These are phyloP conservation scores for Cheilosia impressa DNA, from an alignment of 2,888 invertebrate species.

Conservation along the genomic window DNA sequence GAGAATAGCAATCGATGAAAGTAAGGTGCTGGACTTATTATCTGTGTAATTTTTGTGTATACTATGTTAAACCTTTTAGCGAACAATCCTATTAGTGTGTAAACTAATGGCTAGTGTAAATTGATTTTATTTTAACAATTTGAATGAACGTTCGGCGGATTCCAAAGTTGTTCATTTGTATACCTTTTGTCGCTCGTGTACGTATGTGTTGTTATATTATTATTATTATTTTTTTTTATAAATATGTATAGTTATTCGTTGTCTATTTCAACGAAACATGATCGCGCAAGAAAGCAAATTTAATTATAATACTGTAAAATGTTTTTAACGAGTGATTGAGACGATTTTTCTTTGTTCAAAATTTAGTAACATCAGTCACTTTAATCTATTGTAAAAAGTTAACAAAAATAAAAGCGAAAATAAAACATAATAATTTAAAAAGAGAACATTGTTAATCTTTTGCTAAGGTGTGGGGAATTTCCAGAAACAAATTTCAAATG, in stretches of 20 bases:
- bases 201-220: slow-evolving; percentile 12
- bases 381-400: slow-evolving; percentile 34
- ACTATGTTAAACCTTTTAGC: slow-evolving; percentile 42
- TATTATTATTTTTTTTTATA: slow-evolving; percentile 2
- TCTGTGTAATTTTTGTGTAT: slow-evolving; percentile 49
- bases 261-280: slow-evolving; percentile 11
- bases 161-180: slow-evolving; percentile 8
- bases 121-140: slow-evolving; percentile 17
- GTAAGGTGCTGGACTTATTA: slow-evolving; percentile 64
- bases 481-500: no score
- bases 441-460: neutral
- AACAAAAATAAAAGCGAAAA: slow-evolving; percentile 6
- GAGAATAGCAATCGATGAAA: slow-evolving; percentile 22
- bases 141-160: neutral
- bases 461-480: neutral
- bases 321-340: neutral
- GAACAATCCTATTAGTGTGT: slow-evolving; percentile 68
- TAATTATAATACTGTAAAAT: slow-evolving; percentile 16
- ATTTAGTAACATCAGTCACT: slow-evolving; percentile 7
- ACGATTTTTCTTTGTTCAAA: neutral
- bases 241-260: slow-evolving; percentile 3
- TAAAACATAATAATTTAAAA: neutral
- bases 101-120: slow-evolving; percentile 52
- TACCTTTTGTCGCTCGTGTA: slow-evolving; percentile 5
- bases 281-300: neutral